Percentiles rank a stretch among this genome's conserved stretches.
These are phyloP conservation scores for Notothenia coriiceps DNA, from an alignment of 2,113 vertebrate genomes.

Conservation along the genomic window DNA sequence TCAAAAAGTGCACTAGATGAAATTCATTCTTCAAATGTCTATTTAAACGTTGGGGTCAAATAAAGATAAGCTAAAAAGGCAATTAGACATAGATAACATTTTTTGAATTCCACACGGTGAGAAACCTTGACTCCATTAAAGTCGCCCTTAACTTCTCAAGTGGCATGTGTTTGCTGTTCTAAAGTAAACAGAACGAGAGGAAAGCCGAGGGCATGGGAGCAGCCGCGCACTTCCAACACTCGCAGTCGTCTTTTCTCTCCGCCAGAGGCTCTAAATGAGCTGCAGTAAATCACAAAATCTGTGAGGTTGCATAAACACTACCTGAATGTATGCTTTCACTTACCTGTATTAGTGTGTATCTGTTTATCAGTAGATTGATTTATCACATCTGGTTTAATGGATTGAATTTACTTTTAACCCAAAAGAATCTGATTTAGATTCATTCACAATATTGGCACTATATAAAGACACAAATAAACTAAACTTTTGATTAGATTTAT, in stretches of 20 bases:
- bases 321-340: neutral
- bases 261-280: constrained; percentile 17
- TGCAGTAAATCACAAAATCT: constrained; percentile 18
- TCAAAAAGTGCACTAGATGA: neutral
- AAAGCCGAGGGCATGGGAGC: constrained; percentile 51
- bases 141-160: constrained; percentile 60
- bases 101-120: constrained; percentile 61
- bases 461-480: neutral
- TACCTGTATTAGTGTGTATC: neutral
- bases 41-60: constrained; percentile 19
- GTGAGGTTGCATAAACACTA: neutral
- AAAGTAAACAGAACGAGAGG: constrained; percentile 57
- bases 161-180: constrained; percentile 74
- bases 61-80: constrained; percentile 42
- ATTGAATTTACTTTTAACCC: constrained; percentile 15
- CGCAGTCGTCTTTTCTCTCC: neutral
- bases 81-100: constrained; percentile 63
- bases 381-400: too few species aligned
- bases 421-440: neutral
- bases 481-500: neutral
- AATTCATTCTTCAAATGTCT: constrained; percentile 13
- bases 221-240: constrained; percentile 19
- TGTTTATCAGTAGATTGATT: neutral
- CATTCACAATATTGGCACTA: neutral
- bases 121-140: constrained; percentile 63